These are phyloP conservation scores for Melikaiella ostensackeni DNA, from an alignment of 2,888 invertebrate species.

Conservation along the genomic window DNA sequence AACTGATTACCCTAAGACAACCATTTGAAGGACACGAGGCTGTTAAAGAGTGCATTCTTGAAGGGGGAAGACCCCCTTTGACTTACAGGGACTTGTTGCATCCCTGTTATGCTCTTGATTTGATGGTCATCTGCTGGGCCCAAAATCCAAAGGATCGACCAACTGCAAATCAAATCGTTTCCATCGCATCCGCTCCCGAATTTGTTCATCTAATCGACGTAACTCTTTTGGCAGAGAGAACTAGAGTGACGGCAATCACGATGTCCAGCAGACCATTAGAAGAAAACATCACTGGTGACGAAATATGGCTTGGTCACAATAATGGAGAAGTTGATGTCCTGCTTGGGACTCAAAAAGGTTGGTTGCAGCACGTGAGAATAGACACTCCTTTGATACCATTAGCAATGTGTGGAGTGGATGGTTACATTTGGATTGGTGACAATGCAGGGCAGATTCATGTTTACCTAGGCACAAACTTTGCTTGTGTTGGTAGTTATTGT, in stretches of 20 bases:
- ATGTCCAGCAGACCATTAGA: slow-evolving; percentile 69
- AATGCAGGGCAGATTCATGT: slow-evolving; percentile 90
- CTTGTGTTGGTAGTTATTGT: slow-evolving; percentile 70
- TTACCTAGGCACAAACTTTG: slow-evolving; percentile 81
- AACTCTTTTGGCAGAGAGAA: slow-evolving; percentile 84
- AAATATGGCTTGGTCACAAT: slow-evolving; percentile 87
- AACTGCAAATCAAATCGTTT: slow-evolving; percentile 96
- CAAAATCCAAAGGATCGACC: slow-evolving; percentile 92
- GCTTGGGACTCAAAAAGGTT: slow-evolving; percentile 79
- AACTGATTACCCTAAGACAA: slow-evolving; percentile 93
- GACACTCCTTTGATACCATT: slow-evolving; percentile 81
- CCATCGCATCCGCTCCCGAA: slow-evolving; percentile 94
- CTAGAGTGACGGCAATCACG: slow-evolving; percentile 81
- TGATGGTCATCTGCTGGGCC: slow-evolving; percentile 98
- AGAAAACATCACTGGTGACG: slow-evolving; percentile 76
- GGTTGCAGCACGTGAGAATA: slow-evolving; percentile 80
- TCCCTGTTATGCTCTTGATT: slow-evolving; percentile 92
- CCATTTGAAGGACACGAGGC: slow-evolving; percentile 98
- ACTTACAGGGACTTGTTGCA: slow-evolving; percentile 90
- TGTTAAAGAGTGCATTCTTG: slow-evolving; percentile 96
- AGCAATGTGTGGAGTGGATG: slow-evolving; percentile 87
- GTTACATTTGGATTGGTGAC: slow-evolving; percentile 94
- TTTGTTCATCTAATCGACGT: slow-evolving; percentile 92
- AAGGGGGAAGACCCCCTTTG: slow-evolving; percentile 94
- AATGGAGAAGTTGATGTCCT: slow-evolving; percentile 84